Evolutionary conservation across 1,140 invertebrate genomes (phyloP), one percentile per base, ranked within the genome.

Genomic region (Lethocerus indicus): DNA sequence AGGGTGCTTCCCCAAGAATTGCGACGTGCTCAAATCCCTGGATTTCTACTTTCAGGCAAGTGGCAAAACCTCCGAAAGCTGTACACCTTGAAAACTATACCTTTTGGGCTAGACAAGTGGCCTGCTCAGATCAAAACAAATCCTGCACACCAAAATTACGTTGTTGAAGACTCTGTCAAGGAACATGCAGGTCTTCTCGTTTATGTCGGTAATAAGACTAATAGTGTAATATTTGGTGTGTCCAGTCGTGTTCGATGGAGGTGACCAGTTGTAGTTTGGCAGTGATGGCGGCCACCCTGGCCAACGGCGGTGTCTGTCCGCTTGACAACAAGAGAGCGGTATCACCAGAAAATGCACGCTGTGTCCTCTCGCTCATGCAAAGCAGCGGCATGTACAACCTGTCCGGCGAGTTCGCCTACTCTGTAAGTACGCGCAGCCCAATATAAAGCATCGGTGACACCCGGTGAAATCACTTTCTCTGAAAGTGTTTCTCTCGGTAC

Each of bases 241-340:
- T 6, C 26, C 16, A 49, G 47, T 13, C 29, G 13, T 21, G 36
- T 35, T 76, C 75, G 6, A 61, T 82, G 51, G 79, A 81, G 60
- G 67, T 72, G 2, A 77, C 68, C 16, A 74, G 71, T 55, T 74
- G 79, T 32, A 68, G 70, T 2, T 68, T 67, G 24, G 62, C 73
- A 2, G 71, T 82, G 2, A 75, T 81, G 56, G 79, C 76, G 3
- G 71, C 74, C 2, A 79, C 77, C 1, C 57, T 83, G 27, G 79
- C 79, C 18, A 82, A 82, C 59, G 78, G 78, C 6, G 79, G 78
- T 0, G 72, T 79, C 27, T 79, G 76, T 58, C 79, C 78, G 3
- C 69, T 75, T 13, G 79, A 74, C 3, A 71, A 69, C 2, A 72
- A 81, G 51, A 64, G 68, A 50, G 69, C 76, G 1, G 57, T 76